Percentiles rank a stretch among this genome's conserved stretches.
Evolutionary conservation across 2,888 invertebrate genomes (phyloP).

Genomic region (Thereva nobilitata): DNA sequence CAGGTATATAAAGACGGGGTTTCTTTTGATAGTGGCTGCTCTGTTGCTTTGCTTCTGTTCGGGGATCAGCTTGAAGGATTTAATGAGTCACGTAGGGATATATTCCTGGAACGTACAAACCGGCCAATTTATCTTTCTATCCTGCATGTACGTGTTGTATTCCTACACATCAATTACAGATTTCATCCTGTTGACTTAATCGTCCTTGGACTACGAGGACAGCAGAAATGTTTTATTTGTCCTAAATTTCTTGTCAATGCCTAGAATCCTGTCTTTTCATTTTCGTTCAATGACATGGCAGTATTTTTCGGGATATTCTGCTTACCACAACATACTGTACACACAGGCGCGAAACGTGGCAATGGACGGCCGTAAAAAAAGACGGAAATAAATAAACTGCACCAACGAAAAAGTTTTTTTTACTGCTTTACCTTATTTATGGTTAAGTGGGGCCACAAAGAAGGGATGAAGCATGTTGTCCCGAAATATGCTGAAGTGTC

Average conservation of each 20-base stretch:
- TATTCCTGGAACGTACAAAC: slow-evolving; percentile 37
- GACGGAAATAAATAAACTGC: slow-evolving; percentile 31
- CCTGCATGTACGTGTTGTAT: slow-evolving; percentile 33
- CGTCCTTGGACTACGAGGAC: slow-evolving; percentile 27
- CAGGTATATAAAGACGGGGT: slow-evolving; percentile 16
- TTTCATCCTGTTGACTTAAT: slow-evolving; percentile 31
- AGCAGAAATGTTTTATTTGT: slow-evolving; percentile 21
- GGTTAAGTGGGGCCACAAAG: slow-evolving; percentile 13
- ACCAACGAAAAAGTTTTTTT: slow-evolving; percentile 21
- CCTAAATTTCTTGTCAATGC: slow-evolving; percentile 27
- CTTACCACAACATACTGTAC: slow-evolving; percentile 7
- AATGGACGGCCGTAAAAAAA: slow-evolving; percentile 25
- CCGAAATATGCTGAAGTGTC: slow-evolving; percentile 26
- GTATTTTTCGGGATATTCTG: slow-evolving; percentile 12
- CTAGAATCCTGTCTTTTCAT: slow-evolving; percentile 25
- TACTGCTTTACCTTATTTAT: slow-evolving; percentile 32
- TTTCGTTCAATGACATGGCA: slow-evolving; percentile 23
- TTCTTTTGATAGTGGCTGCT: slow-evolving; percentile 20
- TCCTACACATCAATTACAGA: slow-evolving; percentile 34
- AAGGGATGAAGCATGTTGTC: not conserved
- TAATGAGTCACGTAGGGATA: slow-evolving; percentile 41
- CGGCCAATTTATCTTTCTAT: slow-evolving; percentile 38
- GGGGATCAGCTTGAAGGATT: slow-evolving; percentile 32
- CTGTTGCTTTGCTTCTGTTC: slow-evolving; percentile 12
- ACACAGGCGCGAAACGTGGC: not conserved